phyloP scores from a whole-genome alignment of 2,113 vertebrate species.

The Oryzias javanicus region DNA sequence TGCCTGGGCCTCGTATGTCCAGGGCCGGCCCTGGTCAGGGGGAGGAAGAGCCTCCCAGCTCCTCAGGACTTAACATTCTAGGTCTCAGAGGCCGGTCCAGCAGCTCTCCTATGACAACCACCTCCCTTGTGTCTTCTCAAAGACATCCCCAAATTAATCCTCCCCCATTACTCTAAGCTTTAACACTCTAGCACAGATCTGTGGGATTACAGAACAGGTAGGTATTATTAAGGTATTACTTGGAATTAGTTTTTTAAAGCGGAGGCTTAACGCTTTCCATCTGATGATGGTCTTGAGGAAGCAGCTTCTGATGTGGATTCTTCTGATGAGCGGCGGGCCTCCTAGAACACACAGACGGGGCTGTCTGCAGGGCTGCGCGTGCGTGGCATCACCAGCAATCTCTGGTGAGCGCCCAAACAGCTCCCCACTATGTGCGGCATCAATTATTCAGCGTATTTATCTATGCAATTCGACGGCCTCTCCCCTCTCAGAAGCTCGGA shows the following conservation, averaged over 20 bases:
- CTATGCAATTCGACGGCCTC: constrained; percentile 78
- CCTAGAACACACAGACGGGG: constrained; percentile 41
- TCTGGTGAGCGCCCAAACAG: constrained; percentile 66
- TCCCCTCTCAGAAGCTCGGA: constrained; percentile 66
- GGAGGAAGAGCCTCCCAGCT: constrained; percentile 23
- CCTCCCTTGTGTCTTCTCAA: constrained; percentile 39
- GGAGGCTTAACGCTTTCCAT: constrained; percentile 50
- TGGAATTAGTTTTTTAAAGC: constrained; percentile 48
- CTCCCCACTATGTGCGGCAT: constrained; percentile 68
- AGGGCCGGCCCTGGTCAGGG: background rate
- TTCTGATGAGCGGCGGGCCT: constrained; percentile 17
- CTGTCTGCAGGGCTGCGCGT: constrained; percentile 47
- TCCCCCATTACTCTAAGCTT: constrained; percentile 49
- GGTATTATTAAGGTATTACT: constrained; percentile 56
- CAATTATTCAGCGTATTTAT: constrained; percentile 81
- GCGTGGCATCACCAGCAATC: constrained; percentile 56
- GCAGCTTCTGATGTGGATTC: constrained; percentile 16
- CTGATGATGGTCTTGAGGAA: constrained; percentile 30
- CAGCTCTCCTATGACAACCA: constrained; percentile 6
- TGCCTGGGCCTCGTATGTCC: no score
- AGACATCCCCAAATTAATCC: constrained; percentile 46
- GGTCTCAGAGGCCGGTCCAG: constrained; percentile 18
- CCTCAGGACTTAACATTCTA: constrained; percentile 48
- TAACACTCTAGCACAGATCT: constrained; percentile 55
- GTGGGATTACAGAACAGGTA: constrained; percentile 50